Evolutionary conservation across 2,113 vertebrate genomes (phyloP), one percentile per base, ranked within the genome.

Genomic region (Varanus salvator): DNA sequence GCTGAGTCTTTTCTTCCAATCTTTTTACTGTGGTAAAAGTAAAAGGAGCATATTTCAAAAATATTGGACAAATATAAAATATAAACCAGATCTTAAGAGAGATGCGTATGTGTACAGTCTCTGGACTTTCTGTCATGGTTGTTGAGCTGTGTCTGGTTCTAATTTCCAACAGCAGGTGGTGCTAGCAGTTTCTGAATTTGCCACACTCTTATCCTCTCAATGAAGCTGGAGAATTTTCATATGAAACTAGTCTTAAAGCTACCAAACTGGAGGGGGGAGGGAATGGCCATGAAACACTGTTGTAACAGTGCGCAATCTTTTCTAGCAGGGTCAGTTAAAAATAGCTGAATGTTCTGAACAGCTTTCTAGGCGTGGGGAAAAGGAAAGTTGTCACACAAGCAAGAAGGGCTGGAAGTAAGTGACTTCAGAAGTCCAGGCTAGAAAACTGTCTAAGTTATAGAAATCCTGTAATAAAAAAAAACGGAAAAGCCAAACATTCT

Each of bases 151-250:
- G 27, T 14, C 82, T 0, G 15, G n/a, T 93, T 1, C 31, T 4
- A 31, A 54, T 0, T 93, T 90, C 77, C 91, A 74, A 87, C 95
- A 95, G 95, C 92, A 95, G 94, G 91, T 96, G 93, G 94, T 91
- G 91, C 87, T 92, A 95, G 31, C 38, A 93, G 91, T 95, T 95
- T 86, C 93, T 85, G 19, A 29, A 93, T 95, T 91, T 89, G 25
- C 83, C 80, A 91, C 31, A 87, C 86, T 90, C 77, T 12, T n/a
- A 54, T 80, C 52, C 85, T 71, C 12, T 80, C 64, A 11, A 25
- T 4, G 21, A 78, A 78, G 11, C 21, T 25, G 31, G 0, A 1
- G 48, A 90, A 64, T 38, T 86, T 71, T 81, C 77, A 60, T 29
- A 88, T 9, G 31, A 57, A 54, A 94, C 87, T 50, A 74, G 69